phyloP scores from a whole-genome alignment of 2,113 vertebrate genomes.

The Rhinolophus sinicus region DNA sequence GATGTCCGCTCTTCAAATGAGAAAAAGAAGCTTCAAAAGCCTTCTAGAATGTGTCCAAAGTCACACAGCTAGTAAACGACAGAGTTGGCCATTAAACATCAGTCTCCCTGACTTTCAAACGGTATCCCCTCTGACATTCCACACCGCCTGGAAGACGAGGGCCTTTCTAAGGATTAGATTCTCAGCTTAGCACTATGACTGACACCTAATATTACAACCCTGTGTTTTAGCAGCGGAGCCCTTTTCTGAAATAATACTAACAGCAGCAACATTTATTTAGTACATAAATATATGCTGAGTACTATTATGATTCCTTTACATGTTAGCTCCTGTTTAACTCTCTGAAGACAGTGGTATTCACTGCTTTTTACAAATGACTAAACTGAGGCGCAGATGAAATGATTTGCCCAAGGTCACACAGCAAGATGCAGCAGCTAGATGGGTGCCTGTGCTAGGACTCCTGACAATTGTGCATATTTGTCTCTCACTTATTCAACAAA shows the following conservation, averaged over 20 bases:
- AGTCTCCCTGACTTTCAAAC: neutral
- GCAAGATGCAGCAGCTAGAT: neutral
- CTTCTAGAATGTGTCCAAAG: neutral
- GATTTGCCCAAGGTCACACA: neutral
- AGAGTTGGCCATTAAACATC: neutral
- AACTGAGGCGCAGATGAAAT: neutral
- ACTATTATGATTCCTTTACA: neutral
- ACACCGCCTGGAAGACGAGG: fast-evolving
- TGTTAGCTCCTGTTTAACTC: neutral
- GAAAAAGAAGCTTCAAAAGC: neutral
- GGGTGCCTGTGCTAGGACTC: neutral
- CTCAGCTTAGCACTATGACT: neutral
- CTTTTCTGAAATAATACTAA: neutral
- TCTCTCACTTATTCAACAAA: neutral
- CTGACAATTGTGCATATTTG: neutral
- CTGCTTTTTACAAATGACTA: neutral
- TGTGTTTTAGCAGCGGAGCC: neutral
- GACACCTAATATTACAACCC: neutral
- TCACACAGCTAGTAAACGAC: neutral
- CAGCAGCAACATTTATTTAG: neutral
- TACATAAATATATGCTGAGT: neutral
- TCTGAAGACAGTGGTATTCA: neutral
- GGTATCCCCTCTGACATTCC: neutral
- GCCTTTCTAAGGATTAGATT: neutral
- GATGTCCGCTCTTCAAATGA: neutral